Evolutionary conservation across 1,140 invertebrate genomes (phyloP), one percentile per base, ranked within the genome.

Genomic region (Apis florea): DNA sequence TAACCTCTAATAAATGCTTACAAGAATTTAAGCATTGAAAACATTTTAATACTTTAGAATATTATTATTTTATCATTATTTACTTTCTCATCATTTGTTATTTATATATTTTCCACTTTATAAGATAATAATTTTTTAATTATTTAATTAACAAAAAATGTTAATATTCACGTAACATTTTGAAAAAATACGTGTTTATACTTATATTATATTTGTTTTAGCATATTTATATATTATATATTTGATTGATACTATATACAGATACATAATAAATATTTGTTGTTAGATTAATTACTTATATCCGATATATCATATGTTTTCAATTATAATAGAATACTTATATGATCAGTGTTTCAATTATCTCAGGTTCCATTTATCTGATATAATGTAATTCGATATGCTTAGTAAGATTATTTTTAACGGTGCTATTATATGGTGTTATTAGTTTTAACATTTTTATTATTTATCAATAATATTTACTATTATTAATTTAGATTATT

Each of bases 401-500:
- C 21, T 9, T 47, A 31, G n/a, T 47, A 56, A 54, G n/a, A 76
- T 67, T 49, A 53, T 76, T 67, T 56, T 47, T 51, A 67, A 75
- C 13, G 21, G 31, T 75, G 51, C 17, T 54, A 66, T 66, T 75
- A 75, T 59, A 40, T 21, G 49, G 5, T 64, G 19, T 53, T 64
- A 31, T 64, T 73, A n/a, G 1, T 26, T 8, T 58, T 26, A 17
- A 19, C 10, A 26, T 73, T 61, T 61, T 19, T 9, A 6, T 58
- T 2, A 5, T 58, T 58, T n/a, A 4, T 5, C 11, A 24, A 24
- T 6, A 13, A 12, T 31, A 63, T 17, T 63, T 63, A 2, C 1
- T 3, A 31, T 17, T 63, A 17, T 19, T 63, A 31, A 15, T 19
- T 31, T 31, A 31, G 24, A 15, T 9, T 31, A 40, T 40, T 40